Percentiles rank a stretch among this genome's conserved stretches.
Evolutionary conservation across 2,113 vertebrate genomes (phyloP).

Genomic region (Nothoprocta pentlandii): DNA sequence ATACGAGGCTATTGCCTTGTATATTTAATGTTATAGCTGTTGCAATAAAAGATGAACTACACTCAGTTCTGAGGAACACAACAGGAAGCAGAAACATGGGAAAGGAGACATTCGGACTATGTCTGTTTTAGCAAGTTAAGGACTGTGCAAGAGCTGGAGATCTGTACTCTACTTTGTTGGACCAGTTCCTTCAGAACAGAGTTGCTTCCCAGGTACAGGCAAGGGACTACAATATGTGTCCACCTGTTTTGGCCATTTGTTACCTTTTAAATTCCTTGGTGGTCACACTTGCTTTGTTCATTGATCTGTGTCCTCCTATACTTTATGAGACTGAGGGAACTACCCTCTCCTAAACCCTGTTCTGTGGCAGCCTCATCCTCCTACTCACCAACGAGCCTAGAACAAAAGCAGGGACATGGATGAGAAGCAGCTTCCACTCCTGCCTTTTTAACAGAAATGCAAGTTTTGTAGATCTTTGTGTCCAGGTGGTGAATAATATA

Average conservation of each 20-base stretch:
- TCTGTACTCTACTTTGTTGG: not conserved
- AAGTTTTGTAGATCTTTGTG: not conserved
- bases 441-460: not conserved
- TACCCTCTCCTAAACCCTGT: not conserved
- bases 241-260: not conserved
- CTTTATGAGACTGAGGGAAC: not conserved
- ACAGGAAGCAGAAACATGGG: not conserved
- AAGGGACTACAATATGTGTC: not conserved
- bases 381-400: not conserved
- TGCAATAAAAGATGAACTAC: fast-evolving
- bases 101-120: not conserved
- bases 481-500: not conserved
- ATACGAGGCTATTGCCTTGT: not conserved
- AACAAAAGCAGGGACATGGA: not conserved
- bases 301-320: not conserved
- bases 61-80: not conserved
- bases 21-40: not conserved
- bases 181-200: not conserved
- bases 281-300: not conserved
- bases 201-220: not conserved
- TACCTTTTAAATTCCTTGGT: not conserved
- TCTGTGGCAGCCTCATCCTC: not conserved
- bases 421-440: not conserved
- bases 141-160: not conserved
- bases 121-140: not conserved